Base-by-base conservation (phyloP, 2,888 invertebrate species). In the Drosophila birchii region DNA sequence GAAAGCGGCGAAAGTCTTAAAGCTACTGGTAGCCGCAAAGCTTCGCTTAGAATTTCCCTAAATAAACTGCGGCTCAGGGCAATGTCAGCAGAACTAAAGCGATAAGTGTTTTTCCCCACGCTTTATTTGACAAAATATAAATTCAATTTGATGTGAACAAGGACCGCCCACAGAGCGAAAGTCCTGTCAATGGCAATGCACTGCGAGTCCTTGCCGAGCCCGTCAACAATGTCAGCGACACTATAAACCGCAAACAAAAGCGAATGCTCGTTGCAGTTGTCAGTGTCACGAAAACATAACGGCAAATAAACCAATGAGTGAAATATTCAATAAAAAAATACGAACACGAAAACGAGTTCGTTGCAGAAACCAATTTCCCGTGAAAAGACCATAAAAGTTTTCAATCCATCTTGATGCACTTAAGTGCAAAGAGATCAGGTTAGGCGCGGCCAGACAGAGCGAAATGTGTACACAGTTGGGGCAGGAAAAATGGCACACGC, bases 171-270 rank as follows among this genome's bases (percentile, higher is more conserved):
- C 67, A 18, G 41, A 16, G 12, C 39, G 41, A 29, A 36, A n/a
- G 49, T 41, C 47, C 55, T 66, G 67, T 39, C 56, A 67, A 66
- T 55, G 34, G 55, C 55, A 55, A 29, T 66, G 67, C 39, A 66
- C 49, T 44, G 34, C 5, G 5, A 18, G 41, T n/a, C 39, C 63
- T 29, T 9, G 41, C 34, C 34, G 36, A 16, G 34, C 61, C 34
- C 36, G 62, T 62, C 62, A 49, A 43, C 62, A 62, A 51, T 67
- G 67, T 67, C 56, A 41, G 41, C 47, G 34, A 23, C 67, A 56
- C 34, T 41, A 29, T 36, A 56, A 38, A 56, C 67, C 67, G 47
- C 55, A 66, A 55, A 66, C 34, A 55, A 47, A 55, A n/a, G 32
- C 38, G 32, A 20, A 16, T 39, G 6, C 66, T 36, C 39, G 38